Conservation (phyloP, 1,140 invertebrate species). For the Cardiocondyla obscurior region DNA sequence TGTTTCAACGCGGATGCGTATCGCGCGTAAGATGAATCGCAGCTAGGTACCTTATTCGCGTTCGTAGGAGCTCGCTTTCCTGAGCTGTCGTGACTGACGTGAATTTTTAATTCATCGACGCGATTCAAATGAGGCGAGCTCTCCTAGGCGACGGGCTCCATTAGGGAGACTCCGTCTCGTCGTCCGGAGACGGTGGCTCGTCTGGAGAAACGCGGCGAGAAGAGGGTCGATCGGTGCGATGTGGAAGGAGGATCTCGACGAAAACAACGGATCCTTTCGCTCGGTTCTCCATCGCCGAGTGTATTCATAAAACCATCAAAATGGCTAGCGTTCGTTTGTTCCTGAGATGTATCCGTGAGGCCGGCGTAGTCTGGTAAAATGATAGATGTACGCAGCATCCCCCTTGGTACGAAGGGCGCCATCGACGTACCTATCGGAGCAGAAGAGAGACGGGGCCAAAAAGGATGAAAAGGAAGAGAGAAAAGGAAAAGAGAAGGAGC, state of each 20-base stretch:
- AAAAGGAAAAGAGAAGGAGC: constrained; percentile 33
- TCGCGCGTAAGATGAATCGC: constrained; percentile 43
- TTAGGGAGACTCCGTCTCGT: constrained; percentile 49
- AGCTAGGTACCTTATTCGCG: not conserved
- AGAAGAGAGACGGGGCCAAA: constrained; percentile 53
- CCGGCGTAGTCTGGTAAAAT: constrained; percentile 62
- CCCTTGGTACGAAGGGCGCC: constrained; percentile 53
- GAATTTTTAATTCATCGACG: constrained; percentile 52
- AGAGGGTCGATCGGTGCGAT: constrained; percentile 39
- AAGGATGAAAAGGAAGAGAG: constrained; percentile 34
- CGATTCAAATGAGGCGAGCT: constrained; percentile 50
- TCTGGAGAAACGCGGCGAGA: constrained; percentile 9
- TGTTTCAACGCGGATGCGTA: constrained; percentile 51
- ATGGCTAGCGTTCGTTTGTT: constrained; percentile 70
- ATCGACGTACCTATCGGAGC: constrained; percentile 52
- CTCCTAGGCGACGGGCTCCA: constrained; percentile 50
- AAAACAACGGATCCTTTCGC: constrained; percentile 58
- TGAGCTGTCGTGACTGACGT: constrained; percentile 42
- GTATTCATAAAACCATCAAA: constrained; percentile 68
- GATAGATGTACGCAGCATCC: constrained; percentile 74
- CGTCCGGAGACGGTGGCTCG: not conserved
- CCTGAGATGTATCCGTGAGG: constrained; percentile 65
- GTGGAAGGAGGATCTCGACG: constrained; percentile 46
- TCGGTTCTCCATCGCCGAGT: constrained; percentile 28
- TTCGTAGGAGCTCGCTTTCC: constrained; percentile 30